Percentiles rank a stretch among this genome's conserved stretches.
These are phyloP conservation scores for Clytia hemisphaerica DNA, from an alignment of 30 jellyfish, hydroid and myxozoan species.

Conservation along the genomic window DNA sequence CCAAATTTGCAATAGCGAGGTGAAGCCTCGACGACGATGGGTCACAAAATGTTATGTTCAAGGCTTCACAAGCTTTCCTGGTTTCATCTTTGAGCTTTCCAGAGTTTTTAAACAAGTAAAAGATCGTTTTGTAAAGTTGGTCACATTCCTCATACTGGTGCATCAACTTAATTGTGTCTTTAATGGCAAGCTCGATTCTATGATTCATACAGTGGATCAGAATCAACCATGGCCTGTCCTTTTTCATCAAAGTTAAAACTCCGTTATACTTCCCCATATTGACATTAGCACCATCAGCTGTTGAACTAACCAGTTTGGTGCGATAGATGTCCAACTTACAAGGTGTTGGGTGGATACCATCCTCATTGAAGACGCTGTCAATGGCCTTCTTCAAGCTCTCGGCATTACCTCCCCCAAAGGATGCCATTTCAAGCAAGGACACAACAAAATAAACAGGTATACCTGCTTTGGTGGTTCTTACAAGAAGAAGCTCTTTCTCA, in stretches of 20 bases:
- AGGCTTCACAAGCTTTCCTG: constrained; percentile 29
- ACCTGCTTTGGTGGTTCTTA: constrained; percentile 33
- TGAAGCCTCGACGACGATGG: constrained; percentile 36
- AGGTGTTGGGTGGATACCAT: not conserved
- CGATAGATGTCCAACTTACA: constrained; percentile 2
- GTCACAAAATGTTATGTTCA: constrained; percentile 36
- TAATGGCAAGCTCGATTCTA: constrained; percentile 49
- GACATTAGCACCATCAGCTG: constrained; percentile 65
- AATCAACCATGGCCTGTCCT: constrained; percentile 30
- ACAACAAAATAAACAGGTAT: constrained; percentile 39
- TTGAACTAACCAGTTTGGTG: constrained; percentile 19
- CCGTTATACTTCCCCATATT: constrained; percentile 46
- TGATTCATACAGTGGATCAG: constrained; percentile 57
- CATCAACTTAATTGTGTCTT: constrained; percentile 33
- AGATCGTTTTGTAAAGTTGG: constrained; percentile 18
- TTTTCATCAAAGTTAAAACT: constrained; percentile 36
- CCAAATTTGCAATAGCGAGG: constrained; percentile 28
- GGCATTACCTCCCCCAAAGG: constrained; percentile 35
- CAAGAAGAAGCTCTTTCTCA: constrained; percentile 35
- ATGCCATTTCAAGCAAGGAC: constrained; percentile 44
- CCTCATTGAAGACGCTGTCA: constrained; percentile 32
- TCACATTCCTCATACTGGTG: constrained; percentile 28
- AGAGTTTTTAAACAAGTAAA: constrained; percentile 35
- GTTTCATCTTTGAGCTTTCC: constrained; percentile 36
- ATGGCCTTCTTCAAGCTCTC: constrained; percentile 31